These are phyloP conservation scores for Cygnus buccinator DNA, from an alignment of 2,113 vertebrate species.

Conservation along the genomic window DNA sequence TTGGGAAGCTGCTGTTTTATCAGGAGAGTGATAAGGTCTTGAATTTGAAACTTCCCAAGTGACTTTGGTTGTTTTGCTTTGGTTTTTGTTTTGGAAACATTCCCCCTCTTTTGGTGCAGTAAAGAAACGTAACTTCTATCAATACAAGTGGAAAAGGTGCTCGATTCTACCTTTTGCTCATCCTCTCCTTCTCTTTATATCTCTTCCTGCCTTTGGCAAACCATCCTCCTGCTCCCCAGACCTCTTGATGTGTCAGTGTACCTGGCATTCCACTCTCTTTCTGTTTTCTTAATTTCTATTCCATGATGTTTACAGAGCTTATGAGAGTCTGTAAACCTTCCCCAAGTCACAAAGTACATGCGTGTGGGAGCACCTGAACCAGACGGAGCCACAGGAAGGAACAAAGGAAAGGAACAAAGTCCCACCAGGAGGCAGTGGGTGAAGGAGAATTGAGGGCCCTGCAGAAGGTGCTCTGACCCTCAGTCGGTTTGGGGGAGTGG, in stretches of 20 bases:
- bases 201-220: background rate
- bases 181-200: background rate
- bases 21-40: background rate
- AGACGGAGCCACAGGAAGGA: background rate
- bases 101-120: background rate
- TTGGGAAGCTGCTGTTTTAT: background rate
- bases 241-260: background rate
- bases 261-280: background rate
- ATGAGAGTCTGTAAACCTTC: background rate
- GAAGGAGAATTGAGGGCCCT: background rate
- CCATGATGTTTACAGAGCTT: background rate
- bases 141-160: background rate
- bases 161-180: background rate
- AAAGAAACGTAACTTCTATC: background rate
- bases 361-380: background rate
- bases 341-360: background rate
- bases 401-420: background rate
- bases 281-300: background rate
- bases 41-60: background rate
- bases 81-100: background rate
- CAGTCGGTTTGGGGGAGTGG: background rate
- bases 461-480: background rate
- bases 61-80: background rate
- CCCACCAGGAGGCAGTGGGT: rapidly evolving
- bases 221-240: background rate